These are phyloP conservation scores for Pristionchus mayeri DNA, from an alignment of 2,888 invertebrate genomes.

Conservation along the genomic window DNA sequence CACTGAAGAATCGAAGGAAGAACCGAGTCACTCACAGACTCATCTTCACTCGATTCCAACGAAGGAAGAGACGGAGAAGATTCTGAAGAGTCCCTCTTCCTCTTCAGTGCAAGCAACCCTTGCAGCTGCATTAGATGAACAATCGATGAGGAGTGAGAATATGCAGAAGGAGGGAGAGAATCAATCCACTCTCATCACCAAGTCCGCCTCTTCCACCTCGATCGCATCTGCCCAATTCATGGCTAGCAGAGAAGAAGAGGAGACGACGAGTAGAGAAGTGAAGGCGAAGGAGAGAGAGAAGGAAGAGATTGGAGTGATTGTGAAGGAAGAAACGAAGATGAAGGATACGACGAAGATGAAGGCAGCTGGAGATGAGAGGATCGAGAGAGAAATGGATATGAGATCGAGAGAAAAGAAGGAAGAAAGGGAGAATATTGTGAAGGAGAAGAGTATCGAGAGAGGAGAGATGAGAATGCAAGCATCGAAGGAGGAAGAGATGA, in stretches of 20 bases:
- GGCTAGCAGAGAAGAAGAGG: slow-evolving; percentile 4
- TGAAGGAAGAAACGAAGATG: background rate
- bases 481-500: slow-evolving; percentile 50
- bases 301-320: background rate
- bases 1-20: background rate
- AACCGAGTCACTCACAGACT: background rate
- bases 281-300: background rate
- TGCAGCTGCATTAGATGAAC: background rate
- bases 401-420: slow-evolving; percentile 7
- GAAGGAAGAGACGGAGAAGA: background rate
- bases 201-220: slow-evolving; percentile 1
- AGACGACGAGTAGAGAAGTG: background rate
- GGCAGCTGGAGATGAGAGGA: background rate
- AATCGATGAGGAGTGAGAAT: background rate
- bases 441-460: slow-evolving; percentile 25
- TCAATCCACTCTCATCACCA: slow-evolving; percentile 1
- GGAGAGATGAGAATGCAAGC: slow-evolving; percentile 39
- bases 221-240: background rate
- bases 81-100: background rate
- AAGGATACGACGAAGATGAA: background rate
- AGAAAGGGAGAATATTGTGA: slow-evolving; percentile 23
- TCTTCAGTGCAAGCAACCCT: background rate
- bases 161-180: background rate
- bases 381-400: background rate
- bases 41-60: background rate